Percentiles rank a stretch among this genome's conserved stretches.
Conservation (phyloP, 1,140 invertebrate genomes). For the Pissodes strobi region DNA sequence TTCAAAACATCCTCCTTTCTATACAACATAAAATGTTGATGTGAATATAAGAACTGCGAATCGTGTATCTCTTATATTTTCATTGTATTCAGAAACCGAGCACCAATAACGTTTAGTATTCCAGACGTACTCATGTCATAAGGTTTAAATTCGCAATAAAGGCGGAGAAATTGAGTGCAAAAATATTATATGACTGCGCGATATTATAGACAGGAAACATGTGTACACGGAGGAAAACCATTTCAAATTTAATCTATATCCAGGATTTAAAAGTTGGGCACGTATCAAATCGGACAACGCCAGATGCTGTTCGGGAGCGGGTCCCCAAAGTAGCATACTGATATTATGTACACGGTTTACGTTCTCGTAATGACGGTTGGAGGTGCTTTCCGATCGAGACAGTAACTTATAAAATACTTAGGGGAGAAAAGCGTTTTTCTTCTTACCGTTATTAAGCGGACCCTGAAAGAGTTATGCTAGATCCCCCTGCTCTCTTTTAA, state of each 20-base stretch:
- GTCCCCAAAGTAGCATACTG: slow-evolving; percentile 34
- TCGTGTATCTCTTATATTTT: too few species aligned
- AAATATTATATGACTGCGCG: slow-evolving; percentile 33
- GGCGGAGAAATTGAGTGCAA: slow-evolving; percentile 34
- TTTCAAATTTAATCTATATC: slow-evolving; percentile 48
- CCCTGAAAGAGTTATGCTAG: too few species aligned
- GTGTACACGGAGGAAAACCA: slow-evolving; percentile 31
- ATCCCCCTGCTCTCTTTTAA: too few species aligned
- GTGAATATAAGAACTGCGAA: too few species aligned
- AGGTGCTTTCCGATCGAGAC: slow-evolving; percentile 18
- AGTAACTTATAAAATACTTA: slow-evolving; percentile 25
- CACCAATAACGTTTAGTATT: too few species aligned
- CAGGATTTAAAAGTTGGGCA: slow-evolving; percentile 50
- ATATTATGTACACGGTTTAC: slow-evolving; percentile 51
- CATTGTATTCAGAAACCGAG: too few species aligned
- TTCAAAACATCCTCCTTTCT: too few species aligned
- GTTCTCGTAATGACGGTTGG: slow-evolving; percentile 41
- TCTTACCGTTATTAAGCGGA: too few species aligned
- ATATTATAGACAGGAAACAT: slow-evolving; percentile 47
- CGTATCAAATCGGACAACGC: slow-evolving; percentile 50
- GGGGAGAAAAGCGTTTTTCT: slow-evolving; percentile 2
- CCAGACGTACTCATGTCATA: slow-evolving; percentile 14
- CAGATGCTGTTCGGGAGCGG: slow-evolving; percentile 49
- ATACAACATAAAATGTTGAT: too few species aligned
- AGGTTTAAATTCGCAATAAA: slow-evolving; percentile 37